Evolutionary conservation across 2,797 vertebrate species (phyloP).

Genomic region (Pterois miles): DNA sequence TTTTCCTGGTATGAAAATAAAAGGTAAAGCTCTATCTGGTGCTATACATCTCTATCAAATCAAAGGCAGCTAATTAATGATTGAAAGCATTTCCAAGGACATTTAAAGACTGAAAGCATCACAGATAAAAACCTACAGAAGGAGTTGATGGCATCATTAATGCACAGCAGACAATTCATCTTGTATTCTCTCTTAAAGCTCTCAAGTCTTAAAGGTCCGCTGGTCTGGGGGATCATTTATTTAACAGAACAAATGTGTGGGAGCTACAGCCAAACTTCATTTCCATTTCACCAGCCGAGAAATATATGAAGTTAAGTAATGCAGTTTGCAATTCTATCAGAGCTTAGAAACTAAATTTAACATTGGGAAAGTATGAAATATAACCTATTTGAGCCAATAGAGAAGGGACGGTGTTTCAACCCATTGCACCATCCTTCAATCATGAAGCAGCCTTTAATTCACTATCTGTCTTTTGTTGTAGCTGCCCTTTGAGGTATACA

Average conservation of each 20-base stretch:
- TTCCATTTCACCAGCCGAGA: background rate
- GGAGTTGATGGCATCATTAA: constrained; percentile 14
- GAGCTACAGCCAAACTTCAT: background rate
- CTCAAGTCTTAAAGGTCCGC: constrained; percentile 15
- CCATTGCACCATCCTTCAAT: constrained; percentile 51
- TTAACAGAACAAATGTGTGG: constrained; percentile 21
- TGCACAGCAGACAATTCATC: constrained; percentile 25
- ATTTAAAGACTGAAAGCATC: constrained; percentile 9
- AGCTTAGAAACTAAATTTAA: background rate
- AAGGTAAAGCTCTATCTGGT: background rate
- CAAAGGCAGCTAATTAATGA: constrained; percentile 11
- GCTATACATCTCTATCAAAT: constrained; percentile 11
- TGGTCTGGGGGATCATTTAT: constrained; percentile 34
- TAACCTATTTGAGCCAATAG: background rate
- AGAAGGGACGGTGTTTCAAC: constrained; percentile 26
- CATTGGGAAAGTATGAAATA: background rate
- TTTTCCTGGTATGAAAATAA: background rate
- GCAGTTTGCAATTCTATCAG: background rate
- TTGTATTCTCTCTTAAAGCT: constrained; percentile 37
- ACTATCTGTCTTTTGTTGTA: constrained; percentile 3
- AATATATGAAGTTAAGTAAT: background rate
- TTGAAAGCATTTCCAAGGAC: constrained; percentile 11
- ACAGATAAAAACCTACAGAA: background rate
- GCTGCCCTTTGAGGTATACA: constrained; percentile 7
- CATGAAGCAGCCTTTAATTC: constrained; percentile 23